Evolutionary conservation across 2,113 vertebrate genomes (phyloP), one percentile per base, ranked within the genome.

Genomic region (Sturnira hondurensis): DNA sequence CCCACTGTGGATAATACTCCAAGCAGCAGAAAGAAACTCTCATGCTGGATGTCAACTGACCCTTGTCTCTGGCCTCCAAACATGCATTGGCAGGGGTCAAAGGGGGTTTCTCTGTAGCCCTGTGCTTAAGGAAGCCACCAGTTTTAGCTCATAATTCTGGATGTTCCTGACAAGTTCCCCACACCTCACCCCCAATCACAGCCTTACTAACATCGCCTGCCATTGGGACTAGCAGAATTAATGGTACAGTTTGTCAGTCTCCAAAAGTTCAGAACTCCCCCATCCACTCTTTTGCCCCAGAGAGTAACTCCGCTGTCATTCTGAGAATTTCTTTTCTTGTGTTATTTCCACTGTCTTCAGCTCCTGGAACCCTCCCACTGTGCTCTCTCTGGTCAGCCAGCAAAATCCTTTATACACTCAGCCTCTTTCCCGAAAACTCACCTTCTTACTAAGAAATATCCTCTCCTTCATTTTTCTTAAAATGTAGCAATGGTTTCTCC

Each of bases 361-460:
- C 10, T 68, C 81, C n/a, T 41, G 19, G 90, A 82, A 54, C 8
- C 31, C 43, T 90, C 76, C 73, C 45, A 67, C 45, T 41, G 36
- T 80, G 52, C 54, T 56, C 22, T 8, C 70, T 82, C 14, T 56
- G 45, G 78, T 76, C 50, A 70, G 38, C 54, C 33, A 93, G 54
- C 47, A 94, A 91, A 86, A 36, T 87, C 41, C 17, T 22, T 50
- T 47, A 33, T 67, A 67, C 61, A 8, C 11, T 73, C 9, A 38
- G 2, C 19, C 36, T 93, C n/a, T 67, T 96, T 45, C 70, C 81
- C 92, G 71, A 97, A 94, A 90, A 88, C 52, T 63, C 63, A 63
- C 31, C 47, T 65, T n/a, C 38, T 88, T 96, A 43, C 13, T 31
- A 78, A 74, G 71, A 63, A 28, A 50, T 71, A 36, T 80, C 47